phyloP scores from a whole-genome alignment of 1,140 invertebrate genomes.

The Calosoma granatense region DNA sequence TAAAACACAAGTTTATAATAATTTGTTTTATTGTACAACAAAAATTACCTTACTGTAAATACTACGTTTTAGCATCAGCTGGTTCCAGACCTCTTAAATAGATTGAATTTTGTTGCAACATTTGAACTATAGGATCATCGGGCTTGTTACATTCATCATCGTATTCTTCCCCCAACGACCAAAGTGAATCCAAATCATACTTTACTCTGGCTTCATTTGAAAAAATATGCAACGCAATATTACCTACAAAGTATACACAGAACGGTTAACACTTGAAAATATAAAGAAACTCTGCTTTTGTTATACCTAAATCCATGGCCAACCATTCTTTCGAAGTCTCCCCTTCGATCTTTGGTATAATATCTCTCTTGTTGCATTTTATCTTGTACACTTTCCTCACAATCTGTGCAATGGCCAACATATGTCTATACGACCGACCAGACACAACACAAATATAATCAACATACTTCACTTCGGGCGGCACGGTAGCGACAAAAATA shows the following conservation, averaged over 20 bases:
- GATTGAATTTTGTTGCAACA: constrained; percentile 51
- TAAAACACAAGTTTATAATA: too few relatives aligned
- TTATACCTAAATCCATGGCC: constrained; percentile 83
- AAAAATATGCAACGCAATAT: constrained; percentile 88
- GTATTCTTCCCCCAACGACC: constrained; percentile 73
- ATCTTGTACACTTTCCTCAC: constrained; percentile 70
- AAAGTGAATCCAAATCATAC: constrained; percentile 85
- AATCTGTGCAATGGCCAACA: constrained; percentile 63
- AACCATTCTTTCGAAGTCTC: constrained; percentile 69
- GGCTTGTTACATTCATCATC: constrained; percentile 56
- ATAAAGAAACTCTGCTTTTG: too few relatives aligned
- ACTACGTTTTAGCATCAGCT: too few relatives aligned
- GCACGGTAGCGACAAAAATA: constrained; percentile 71
- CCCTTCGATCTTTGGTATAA: constrained; percentile 67
- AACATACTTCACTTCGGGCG: constrained; percentile 64
- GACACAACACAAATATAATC: constrained; percentile 73
- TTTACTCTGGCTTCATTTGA: constrained; percentile 50
- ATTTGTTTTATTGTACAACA: too few relatives aligned
- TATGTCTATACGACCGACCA: constrained; percentile 61
- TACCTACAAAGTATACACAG: constrained; percentile 46
- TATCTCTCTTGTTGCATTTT: constrained; percentile 54
- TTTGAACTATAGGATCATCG: constrained; percentile 43
- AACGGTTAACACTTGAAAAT: neutral
- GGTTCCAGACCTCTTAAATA: constrained; percentile 52
- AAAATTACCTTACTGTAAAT: too few relatives aligned